Conservation (phyloP, 2,888 invertebrate genomes). For the Idaea dimidiata region DNA sequence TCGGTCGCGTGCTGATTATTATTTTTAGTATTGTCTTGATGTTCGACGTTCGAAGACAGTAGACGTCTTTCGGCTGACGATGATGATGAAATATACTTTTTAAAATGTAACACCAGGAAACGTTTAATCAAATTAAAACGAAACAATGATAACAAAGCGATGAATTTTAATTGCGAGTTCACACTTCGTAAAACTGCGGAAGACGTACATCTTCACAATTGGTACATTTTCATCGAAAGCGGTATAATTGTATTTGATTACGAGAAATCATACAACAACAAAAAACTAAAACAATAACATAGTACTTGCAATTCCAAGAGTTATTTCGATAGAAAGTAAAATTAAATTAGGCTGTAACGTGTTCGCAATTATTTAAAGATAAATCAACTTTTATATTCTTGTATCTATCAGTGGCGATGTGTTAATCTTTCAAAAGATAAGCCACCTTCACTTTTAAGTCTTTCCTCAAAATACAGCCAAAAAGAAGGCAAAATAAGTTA, state of each 20-base stretch:
- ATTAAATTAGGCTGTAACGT: background rate
- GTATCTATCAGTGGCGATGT: too few relatives aligned
- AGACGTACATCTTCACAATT: conserved; percentile 24
- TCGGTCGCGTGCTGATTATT: too few relatives aligned
- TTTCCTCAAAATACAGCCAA: too few relatives aligned
- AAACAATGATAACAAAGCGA: conserved; percentile 1
- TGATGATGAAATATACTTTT: too few relatives aligned
- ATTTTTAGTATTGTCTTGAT: too few relatives aligned
- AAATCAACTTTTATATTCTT: background rate
- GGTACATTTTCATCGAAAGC: conserved; percentile 30
- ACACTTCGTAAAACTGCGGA: background rate
- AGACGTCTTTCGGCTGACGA: too few relatives aligned
- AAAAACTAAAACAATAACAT: conserved; percentile 48
- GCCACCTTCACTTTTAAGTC: too few relatives aligned
- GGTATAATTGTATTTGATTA: conserved; percentile 23
- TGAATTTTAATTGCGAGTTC: background rate
- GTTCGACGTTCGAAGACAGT: too few relatives aligned
- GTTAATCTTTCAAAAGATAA: too few relatives aligned
- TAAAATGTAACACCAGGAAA: background rate
- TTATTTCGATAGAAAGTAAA: background rate
- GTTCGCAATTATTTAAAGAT: background rate
- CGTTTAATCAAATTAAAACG: background rate
- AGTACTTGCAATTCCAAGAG: background rate
- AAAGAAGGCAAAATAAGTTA: too few relatives aligned
- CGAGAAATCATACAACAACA: conserved; percentile 35